Evolutionary conservation across 2,797 vertebrate genomes (phyloP).

Genomic region (Furcifer pardalis): DNA sequence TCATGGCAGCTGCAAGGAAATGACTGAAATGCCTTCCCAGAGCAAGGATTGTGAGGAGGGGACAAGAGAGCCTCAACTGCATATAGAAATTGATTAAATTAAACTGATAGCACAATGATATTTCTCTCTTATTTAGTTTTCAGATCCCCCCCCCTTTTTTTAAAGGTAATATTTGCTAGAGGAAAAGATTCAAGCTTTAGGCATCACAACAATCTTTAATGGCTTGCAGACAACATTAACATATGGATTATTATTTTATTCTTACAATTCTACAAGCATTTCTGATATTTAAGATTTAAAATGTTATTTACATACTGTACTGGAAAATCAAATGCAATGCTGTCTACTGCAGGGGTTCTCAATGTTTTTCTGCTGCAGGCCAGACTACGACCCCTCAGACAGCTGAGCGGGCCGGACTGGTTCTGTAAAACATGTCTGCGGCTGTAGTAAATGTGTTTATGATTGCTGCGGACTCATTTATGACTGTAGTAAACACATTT

Average conservation of each 20-base stretch:
- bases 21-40: background rate
- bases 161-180: background rate
- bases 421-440: too few species aligned
- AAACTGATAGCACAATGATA: background rate
- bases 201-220: background rate
- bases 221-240: background rate
- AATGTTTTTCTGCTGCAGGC: too few species aligned
- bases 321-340: too few species aligned
- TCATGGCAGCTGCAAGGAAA: background rate
- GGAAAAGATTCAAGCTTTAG: background rate
- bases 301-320: background rate
- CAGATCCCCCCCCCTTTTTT: background rate
- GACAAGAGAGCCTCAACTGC: too few species aligned
- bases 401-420: too few species aligned
- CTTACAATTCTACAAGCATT: background rate
- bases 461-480: too few species aligned
- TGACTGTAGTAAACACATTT: too few species aligned
- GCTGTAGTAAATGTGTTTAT: too few species aligned
- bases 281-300: background rate
- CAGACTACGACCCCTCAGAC: too few species aligned
- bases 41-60: background rate
- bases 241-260: background rate
- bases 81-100: background rate
- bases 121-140: background rate
- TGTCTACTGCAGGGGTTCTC: too few species aligned